A percentile compares a stretch with the other conserved stretches of the same genome.
These are phyloP conservation scores for Phainopepla nitens DNA, from an alignment of 2,113 vertebrate species.

Conservation along the genomic window DNA sequence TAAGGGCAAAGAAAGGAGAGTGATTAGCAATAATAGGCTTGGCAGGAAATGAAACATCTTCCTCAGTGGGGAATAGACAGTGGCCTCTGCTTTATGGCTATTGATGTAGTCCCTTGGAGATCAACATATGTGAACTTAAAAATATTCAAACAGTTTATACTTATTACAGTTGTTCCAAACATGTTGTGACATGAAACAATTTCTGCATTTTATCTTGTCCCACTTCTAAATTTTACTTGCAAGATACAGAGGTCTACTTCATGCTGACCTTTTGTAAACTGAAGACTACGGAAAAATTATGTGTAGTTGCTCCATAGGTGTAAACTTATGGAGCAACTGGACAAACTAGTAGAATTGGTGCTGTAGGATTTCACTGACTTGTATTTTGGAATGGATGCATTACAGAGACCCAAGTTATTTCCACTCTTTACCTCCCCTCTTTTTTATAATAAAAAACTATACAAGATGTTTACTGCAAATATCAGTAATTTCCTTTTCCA, in stretches of 20 bases:
- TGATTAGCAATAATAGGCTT: neutral
- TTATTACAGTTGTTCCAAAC: neutral
- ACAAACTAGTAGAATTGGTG: neutral
- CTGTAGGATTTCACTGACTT: neutral
- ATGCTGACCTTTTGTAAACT: neutral
- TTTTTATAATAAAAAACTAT: neutral
- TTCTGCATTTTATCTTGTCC: neutral
- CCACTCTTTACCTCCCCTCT: neutral
- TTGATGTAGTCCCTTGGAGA: conserved; percentile 1
- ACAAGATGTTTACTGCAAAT: neutral
- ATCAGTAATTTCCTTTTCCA: neutral
- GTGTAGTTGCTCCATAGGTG: too few species aligned
- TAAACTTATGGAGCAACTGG: neutral
- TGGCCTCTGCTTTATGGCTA: conserved; percentile 6
- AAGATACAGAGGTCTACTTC: neutral
- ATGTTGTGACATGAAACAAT: neutral
- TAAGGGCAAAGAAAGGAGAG: neutral
- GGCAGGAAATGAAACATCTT: neutral
- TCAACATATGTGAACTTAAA: neutral
- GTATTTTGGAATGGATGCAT: neutral
- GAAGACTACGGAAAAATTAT: neutral
- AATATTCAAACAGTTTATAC: neutral
- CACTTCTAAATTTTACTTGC: neutral
- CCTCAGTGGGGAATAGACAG: neutral
- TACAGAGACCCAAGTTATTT: neutral